Base-by-base conservation (phyloP, 2,888 invertebrate genomes). In the Gandaritis pyraliata region DNA sequence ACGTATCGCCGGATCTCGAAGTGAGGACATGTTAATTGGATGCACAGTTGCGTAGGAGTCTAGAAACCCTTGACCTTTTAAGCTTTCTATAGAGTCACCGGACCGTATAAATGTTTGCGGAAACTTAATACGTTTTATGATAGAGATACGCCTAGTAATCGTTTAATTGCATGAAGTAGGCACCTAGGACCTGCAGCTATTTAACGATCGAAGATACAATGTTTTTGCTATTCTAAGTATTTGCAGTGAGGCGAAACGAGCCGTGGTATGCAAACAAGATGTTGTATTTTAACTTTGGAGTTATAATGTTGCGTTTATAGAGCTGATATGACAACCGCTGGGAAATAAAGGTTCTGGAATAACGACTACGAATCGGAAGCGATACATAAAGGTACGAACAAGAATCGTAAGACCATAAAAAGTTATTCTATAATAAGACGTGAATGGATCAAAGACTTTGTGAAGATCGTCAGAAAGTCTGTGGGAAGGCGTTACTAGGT, bases 1-100 rank as follows among this genome's bases (percentile, higher is more conserved):
- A 91, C 86, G 82, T 75, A 75, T 81, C 77, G 81, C 80, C 84
- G 77, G 79, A 89, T 89, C 88, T 88, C 83, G 86, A 87, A 73
- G 82, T 78, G 85, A 73, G 78, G 87, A 90, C 88, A 86, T 84
- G 86, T 89, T 90, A 90, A 90, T 90, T 90, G 89, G 76, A 78
- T 74, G 69, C 62, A 67, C 62, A 63, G 66, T 65, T 68, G 77
- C 79, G 80, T 85, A 77, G 82, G 81, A 77, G 81, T 74, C 51
- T 53, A 55, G 43, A 49, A 54, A 61, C 65, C 60, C 60, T 62
- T 68, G 66, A 69, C 69, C 66, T 70, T 68, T 58, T 47, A 59
- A 46, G 53, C 58, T 66, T 67, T 69, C 58, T 66, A 56, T 61
- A 29, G 53, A 61, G 23, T 58, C 53, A 61, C 15, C 58, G 55